These are phyloP conservation scores for Temnothorax rugatulus DNA, from an alignment of 2,888 invertebrate genomes.

Conservation along the genomic window DNA sequence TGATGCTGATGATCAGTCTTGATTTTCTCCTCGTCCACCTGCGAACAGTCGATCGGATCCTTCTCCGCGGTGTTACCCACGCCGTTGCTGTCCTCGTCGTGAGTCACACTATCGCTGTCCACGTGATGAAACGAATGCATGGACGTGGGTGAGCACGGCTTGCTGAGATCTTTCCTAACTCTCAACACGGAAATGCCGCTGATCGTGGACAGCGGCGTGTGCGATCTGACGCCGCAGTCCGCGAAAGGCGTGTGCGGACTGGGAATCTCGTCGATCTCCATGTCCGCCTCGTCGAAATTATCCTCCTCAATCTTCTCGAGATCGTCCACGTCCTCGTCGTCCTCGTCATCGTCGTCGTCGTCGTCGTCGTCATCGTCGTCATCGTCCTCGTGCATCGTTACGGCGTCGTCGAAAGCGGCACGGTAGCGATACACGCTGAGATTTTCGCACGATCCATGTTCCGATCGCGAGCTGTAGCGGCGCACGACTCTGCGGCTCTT, in stretches of 20 bases:
- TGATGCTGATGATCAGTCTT: constrained; percentile 65
- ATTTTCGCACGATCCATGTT: constrained; percentile 81
- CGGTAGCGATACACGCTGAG: constrained; percentile 77
- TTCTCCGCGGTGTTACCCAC: constrained; percentile 72
- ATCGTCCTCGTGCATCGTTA: constrained; percentile 76
- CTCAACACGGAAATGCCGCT: constrained; percentile 81
- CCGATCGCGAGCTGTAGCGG: constrained; percentile 77
- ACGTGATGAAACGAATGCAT: constrained; percentile 79
- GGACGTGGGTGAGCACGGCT: constrained; percentile 84
- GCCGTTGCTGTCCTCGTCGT: constrained; percentile 78
- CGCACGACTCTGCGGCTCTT: constrained; percentile 69
- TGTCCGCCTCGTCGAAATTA: constrained; percentile 85
- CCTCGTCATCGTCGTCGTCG: constrained; percentile 76
- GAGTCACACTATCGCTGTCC: constrained; percentile 77
- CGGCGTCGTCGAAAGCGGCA: constrained; percentile 77
- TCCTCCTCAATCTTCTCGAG: constrained; percentile 86
- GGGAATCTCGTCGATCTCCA: constrained; percentile 83
- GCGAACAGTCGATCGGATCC: constrained; percentile 79
- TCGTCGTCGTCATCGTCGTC: constrained; percentile 81
- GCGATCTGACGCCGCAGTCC: constrained; percentile 76
- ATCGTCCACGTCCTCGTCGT: constrained; percentile 77
- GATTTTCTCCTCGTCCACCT: constrained; percentile 68
- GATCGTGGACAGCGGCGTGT: constrained; percentile 80
- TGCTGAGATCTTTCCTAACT: constrained; percentile 83
- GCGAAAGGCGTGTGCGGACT: constrained; percentile 80